A percentile compares a stretch with the other conserved stretches of the same genome.
phyloP scores from a whole-genome alignment of 1,140 invertebrate genomes.

The Platyscapa corneri region DNA sequence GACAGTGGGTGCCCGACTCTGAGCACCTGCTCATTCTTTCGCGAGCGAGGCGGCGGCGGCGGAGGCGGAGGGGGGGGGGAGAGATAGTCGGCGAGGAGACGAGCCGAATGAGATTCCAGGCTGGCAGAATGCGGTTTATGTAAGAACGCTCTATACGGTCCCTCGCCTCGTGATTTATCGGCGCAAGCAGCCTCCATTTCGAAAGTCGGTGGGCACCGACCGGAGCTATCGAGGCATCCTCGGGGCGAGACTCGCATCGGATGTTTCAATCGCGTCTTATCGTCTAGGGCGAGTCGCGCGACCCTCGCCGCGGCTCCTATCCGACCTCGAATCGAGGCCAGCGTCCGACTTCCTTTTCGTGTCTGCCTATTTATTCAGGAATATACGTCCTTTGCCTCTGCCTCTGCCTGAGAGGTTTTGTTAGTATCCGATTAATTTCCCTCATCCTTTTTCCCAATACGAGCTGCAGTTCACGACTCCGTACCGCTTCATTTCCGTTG shows the following conservation, averaged over 20 bases:
- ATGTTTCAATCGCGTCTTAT: conserved; percentile 29
- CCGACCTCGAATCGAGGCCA: background rate
- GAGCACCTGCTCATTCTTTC: conserved; percentile 72
- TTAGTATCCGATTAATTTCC: background rate
- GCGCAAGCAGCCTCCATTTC: conserved; percentile 38
- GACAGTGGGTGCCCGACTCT: conserved; percentile 71
- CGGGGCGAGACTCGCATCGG: conserved; percentile 1
- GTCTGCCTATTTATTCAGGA: background rate
- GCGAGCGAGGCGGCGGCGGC: conserved; percentile 50
- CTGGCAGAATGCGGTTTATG: conserved; percentile 44
- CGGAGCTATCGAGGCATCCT: conserved; percentile 7
- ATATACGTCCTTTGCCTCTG: background rate
- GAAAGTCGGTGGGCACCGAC: conserved; percentile 9
- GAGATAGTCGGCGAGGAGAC: conserved; percentile 47
- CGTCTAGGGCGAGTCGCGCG: background rate
- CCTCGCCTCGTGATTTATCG: conserved; percentile 58
- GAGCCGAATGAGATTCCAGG: conserved; percentile 50
- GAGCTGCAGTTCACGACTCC: no score
- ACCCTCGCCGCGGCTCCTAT: background rate
- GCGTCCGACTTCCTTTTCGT: background rate
- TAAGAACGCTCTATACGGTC: conserved; percentile 35
- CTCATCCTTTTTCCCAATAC: no score
- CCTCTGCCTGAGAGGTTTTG: background rate
- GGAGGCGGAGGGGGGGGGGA: conserved; percentile 42
- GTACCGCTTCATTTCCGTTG: no score